These are phyloP conservation scores for Spilogale gracilis DNA, from an alignment of 2,113 vertebrate species.

Conservation along the genomic window DNA sequence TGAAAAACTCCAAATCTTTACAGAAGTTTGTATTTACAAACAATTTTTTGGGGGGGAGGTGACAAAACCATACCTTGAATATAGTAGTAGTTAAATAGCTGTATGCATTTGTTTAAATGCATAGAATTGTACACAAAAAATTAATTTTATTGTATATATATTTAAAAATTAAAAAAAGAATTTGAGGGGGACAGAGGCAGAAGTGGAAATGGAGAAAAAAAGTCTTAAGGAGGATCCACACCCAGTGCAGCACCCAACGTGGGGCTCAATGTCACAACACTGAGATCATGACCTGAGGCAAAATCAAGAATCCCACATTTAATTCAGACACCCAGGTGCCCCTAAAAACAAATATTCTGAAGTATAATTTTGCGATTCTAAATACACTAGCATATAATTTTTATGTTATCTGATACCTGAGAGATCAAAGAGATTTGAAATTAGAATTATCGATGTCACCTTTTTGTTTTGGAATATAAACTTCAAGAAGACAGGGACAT, in stretches of 20 bases:
- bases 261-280: not conserved
- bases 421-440: not conserved
- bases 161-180: not conserved
- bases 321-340: not conserved
- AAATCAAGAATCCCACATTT: not conserved
- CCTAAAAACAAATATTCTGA: not conserved
- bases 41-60: not conserved
- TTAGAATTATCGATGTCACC: not conserved
- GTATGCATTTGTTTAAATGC: not conserved
- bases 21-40: not conserved
- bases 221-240: not conserved
- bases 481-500: not conserved
- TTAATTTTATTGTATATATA: not conserved
- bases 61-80: not conserved
- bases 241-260: not conserved
- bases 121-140: not conserved
- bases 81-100: not conserved
- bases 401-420: not conserved
- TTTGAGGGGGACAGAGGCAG: not conserved
- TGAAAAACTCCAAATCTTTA: not conserved
- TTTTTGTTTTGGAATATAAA: not conserved
- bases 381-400: not conserved
- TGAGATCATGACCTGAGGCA: not conserved
- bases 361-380: not conserved
- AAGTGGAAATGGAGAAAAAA: not conserved